Base-by-base conservation (phyloP, 2,113 vertebrate genomes). In the Erpornis zantholeuca region DNA sequence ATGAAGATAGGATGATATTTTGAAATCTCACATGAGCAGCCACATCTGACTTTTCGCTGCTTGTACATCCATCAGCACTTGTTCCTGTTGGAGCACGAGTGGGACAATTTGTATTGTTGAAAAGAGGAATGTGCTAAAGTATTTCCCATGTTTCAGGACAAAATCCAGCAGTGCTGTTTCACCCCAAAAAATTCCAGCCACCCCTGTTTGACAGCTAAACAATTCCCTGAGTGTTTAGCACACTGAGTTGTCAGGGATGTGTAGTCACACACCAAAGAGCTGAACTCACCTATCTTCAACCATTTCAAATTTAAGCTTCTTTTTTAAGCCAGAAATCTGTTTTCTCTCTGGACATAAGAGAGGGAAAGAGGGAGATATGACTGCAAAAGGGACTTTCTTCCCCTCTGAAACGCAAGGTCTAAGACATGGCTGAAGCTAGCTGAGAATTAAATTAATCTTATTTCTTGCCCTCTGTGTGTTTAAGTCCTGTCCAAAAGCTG, bases 141-240 rank as follows among this genome's bases (percentile, higher is more conserved):
- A 88, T 90, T 96, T 90, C 88, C 76, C 92, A 86, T 7, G 0
- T 92, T 78, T 76, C 60, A 60, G 80, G 69, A 81, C 33, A 50
- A 83, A 81, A 90, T 86, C 85, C 93, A 94, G 90, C 82, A 81
- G 88, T 73, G 63, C 57, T 85, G 52, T 59, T 83, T 59, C 72
- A 75, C 68, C 35, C 21, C 9, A 89, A 82, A 52, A 79, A 84
- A 63, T 18, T n/a, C 35, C 85, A 82, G 68, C 23, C 73, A 14
- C 47, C 80, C 54, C 53, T 4, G 3, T 61, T 12, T 7, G 16
- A 68, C 54, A 82, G 53, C 71, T 72, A 5, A 78, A 36, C 49
- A 53, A 54, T 79, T 73, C 89, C 44, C 70, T 36, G 81, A 21
- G 83, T 2, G 22, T 83, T 78, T 3, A 16, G 40, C 33, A 45